Conservation (phyloP, 2,797 vertebrate species). For the Pterois miles region DNA sequence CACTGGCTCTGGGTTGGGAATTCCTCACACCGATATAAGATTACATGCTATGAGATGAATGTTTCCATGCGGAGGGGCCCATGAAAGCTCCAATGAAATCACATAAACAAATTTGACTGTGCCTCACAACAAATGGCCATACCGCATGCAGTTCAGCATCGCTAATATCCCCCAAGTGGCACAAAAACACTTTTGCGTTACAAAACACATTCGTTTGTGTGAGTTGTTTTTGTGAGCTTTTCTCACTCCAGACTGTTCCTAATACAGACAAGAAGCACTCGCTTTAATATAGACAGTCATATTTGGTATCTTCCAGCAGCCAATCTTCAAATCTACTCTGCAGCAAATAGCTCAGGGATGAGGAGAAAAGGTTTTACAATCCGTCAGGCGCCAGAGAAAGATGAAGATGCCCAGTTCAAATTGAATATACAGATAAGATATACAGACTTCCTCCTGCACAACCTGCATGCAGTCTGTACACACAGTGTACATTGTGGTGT, state of each 20-base stretch:
- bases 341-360: slow-evolving; percentile 1
- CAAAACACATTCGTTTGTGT: slow-evolving; percentile 19
- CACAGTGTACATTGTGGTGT: slow-evolving; percentile 1
- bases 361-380: slow-evolving; percentile 17
- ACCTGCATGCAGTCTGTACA: neutral
- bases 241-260: slow-evolving; percentile 1
- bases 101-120: slow-evolving; percentile 27
- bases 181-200: slow-evolving; percentile 8
- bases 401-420: slow-evolving; percentile 18
- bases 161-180: slow-evolving; percentile 20
- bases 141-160: slow-evolving; percentile 9
- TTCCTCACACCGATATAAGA: slow-evolving; percentile 25
- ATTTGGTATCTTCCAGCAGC: slow-evolving; percentile 14
- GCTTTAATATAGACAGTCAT: slow-evolving; percentile 21
- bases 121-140: slow-evolving; percentile 31
- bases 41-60: slow-evolving; percentile 45
- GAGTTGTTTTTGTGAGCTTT: slow-evolving; percentile 10
- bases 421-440: slow-evolving; percentile 17
- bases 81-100: slow-evolving; percentile 28
- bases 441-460: neutral
- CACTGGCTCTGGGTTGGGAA: slow-evolving; percentile 29
- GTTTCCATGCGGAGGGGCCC: neutral
- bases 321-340: slow-evolving; percentile 13
- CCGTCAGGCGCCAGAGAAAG: neutral
- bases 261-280: slow-evolving; percentile 12